Conservation (phyloP, 2,797 vertebrate genomes). For the Simalia tracyae region DNA sequence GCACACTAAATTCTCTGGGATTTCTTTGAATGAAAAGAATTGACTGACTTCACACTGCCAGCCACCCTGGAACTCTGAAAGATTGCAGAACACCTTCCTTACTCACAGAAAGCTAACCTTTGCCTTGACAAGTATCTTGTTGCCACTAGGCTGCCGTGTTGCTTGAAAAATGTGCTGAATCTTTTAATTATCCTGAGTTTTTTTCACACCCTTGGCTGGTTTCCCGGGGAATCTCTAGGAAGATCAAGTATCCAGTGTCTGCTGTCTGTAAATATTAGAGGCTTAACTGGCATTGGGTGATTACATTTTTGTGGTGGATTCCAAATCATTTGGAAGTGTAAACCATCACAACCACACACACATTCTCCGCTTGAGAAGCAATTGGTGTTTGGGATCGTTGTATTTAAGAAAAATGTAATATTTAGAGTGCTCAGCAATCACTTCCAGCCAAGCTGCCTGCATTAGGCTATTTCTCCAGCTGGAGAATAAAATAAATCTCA, state of each 20-base stretch:
- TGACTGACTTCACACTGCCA: not conserved
- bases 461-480: slow-evolving; percentile 49
- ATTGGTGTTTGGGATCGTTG: slow-evolving; percentile 36
- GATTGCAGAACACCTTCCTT: not conserved
- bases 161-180: slow-evolving; percentile 36
- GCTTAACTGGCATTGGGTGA: not conserved
- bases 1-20: not conserved
- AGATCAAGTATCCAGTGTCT: slow-evolving; percentile 5
- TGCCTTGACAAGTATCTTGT: slow-evolving; percentile 17
- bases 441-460: slow-evolving; percentile 41
- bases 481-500: slow-evolving; percentile 60
- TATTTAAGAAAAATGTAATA: slow-evolving; percentile 5
- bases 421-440: slow-evolving; percentile 39
- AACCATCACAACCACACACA: slow-evolving; percentile 30
- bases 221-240: slow-evolving; percentile 27
- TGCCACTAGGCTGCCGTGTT: not conserved
- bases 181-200: slow-evolving; percentile 31
- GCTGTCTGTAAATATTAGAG: slow-evolving; percentile 26
- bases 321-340: slow-evolving; percentile 27
- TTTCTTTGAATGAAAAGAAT: slow-evolving; percentile 8
- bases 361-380: slow-evolving; percentile 29
- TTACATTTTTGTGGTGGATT: slow-evolving; percentile 39
- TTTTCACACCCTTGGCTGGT: slow-evolving; percentile 35
- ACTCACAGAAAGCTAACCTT: not conserved
- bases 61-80: not conserved